Evolutionary conservation across 2,797 vertebrate genomes (phyloP), one percentile per base, ranked within the genome.

Genomic region (Amazona finschi): DNA sequence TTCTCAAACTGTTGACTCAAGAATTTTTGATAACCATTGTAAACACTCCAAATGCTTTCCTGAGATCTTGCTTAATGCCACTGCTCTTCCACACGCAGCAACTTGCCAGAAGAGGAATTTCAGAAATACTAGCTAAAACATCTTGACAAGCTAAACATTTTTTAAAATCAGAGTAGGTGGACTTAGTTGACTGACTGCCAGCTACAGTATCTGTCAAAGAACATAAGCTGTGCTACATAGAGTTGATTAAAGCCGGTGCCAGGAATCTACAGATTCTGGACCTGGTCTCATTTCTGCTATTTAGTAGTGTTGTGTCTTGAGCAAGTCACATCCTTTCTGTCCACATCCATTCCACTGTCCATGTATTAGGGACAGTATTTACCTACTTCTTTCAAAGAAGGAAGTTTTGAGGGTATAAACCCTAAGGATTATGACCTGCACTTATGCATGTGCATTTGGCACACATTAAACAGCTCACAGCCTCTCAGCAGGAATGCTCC

Each of bases 141-240:
- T 83, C 84, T 85, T 93, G 93, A 89, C 72, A 92, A 93, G 79
- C 75, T 58, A 74, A 92, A 80, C 65, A 61, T 52, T 92, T 92
- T 92, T 87, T 61, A 57, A 83, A 90, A 89, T 41, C 12, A 22
- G 72, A 83, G 84, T 92, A 94, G 93, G 89, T 87, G 92, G 92
- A 87, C 78, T 77, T 69, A 17, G 57, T 49, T 95, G 90, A 82
- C 28, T 89, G 53, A 30, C 52, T 94, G 88, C 90, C 92, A 95
- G 69, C 46, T 77, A 15, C 92, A 69, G 74, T 85, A 62, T 57
- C 49, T 90, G 84, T 49, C 9, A 4, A 38, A 46, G 86, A 78
- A 92, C 87, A 93, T 76, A 61, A 86, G 87, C 73, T 60, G 31
- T 4, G 43, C 47, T 39, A 18, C 58, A 27, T 0, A 1, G 17